Percentiles rank a stretch among this genome's conserved stretches.
These are phyloP conservation scores for Atlantisia rogersi DNA, from an alignment of 2,113 vertebrate genomes.

Conservation along the genomic window DNA sequence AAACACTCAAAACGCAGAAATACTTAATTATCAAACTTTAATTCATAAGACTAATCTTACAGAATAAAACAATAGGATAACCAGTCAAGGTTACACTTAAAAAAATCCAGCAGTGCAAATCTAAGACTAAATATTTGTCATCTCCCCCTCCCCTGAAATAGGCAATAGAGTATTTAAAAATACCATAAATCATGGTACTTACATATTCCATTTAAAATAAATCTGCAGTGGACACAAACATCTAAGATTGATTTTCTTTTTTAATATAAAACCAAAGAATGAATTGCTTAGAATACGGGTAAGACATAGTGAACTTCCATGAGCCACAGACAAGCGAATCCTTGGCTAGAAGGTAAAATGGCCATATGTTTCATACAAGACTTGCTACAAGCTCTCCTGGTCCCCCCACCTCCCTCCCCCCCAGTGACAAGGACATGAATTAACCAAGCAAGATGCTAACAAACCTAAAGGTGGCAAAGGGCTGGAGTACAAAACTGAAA, in stretches of 20 bases:
- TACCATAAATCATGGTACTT: slow-evolving; percentile 68
- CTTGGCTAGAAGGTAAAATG: slow-evolving; percentile 29
- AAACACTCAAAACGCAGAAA: slow-evolving; percentile 2
- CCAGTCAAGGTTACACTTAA: slow-evolving; percentile 76
- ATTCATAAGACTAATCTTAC: slow-evolving; percentile 79
- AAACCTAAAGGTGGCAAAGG: neutral
- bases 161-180: slow-evolving; percentile 72
- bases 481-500: neutral
- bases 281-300: neutral
- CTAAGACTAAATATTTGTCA: slow-evolving; percentile 76
- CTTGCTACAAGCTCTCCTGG: neutral
- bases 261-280: slow-evolving; percentile 35
- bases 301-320: slow-evolving; percentile 23
- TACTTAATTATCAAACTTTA: slow-evolving; percentile 82
- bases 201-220: slow-evolving; percentile 65
- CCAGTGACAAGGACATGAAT: neutral
- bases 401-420: neutral
- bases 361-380: neutral
- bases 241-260: neutral
- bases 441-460: neutral
- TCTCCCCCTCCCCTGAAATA: slow-evolving; percentile 62
- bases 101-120: slow-evolving; percentile 78
- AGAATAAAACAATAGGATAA: slow-evolving; percentile 78
- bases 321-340: neutral
- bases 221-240: slow-evolving; percentile 58